Evolutionary conservation across 2,797 vertebrate genomes (phyloP).

Genomic region (Pseudopleuronectes americanus): DNA sequence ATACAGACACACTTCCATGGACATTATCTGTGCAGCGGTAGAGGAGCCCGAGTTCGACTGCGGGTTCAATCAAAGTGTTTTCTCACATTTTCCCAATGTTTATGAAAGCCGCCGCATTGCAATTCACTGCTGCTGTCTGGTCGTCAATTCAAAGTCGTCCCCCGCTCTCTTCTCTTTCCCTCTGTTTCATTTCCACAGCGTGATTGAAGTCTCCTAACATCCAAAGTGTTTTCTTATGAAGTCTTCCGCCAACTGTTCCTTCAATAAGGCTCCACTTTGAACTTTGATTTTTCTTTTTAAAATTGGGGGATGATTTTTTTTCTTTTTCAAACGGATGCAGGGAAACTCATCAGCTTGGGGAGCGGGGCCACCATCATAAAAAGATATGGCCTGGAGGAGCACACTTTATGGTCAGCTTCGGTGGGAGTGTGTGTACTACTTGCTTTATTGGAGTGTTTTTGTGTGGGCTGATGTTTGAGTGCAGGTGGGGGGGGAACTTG

Average conservation of each 20-base stretch:
- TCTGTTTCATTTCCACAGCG: slow-evolving; percentile 72
- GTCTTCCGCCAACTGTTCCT: slow-evolving; percentile 70
- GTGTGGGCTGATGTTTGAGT: slow-evolving; percentile 57
- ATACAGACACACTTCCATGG: slow-evolving; percentile 60
- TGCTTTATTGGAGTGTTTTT: slow-evolving; percentile 66
- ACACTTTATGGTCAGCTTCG: slow-evolving; percentile 72
- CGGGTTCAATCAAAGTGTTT: slow-evolving; percentile 72
- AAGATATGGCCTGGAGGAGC: slow-evolving; percentile 76
- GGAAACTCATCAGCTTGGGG: slow-evolving; percentile 77
- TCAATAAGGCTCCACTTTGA: slow-evolving; percentile 76
- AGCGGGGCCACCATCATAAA: slow-evolving; percentile 73
- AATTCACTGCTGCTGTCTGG: slow-evolving; percentile 67
- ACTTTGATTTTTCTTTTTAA: slow-evolving; percentile 79
- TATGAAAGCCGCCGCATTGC: slow-evolving; percentile 70
- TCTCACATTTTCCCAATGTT: slow-evolving; percentile 66
- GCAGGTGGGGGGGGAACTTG: slow-evolving; percentile 60
- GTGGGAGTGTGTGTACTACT: slow-evolving; percentile 57
- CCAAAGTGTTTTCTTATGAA: slow-evolving; percentile 78
- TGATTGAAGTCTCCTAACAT: slow-evolving; percentile 79
- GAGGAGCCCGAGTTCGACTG: slow-evolving; percentile 57
- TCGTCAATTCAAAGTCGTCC: slow-evolving; percentile 70
- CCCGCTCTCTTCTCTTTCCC: slow-evolving; percentile 52
- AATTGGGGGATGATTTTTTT: slow-evolving; percentile 58
- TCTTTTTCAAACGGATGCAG: slow-evolving; percentile 67
- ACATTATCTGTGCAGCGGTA: slow-evolving; percentile 62